phyloP scores from a whole-genome alignment of 2,888 invertebrate genomes.

The Calameuta pallipes region DNA sequence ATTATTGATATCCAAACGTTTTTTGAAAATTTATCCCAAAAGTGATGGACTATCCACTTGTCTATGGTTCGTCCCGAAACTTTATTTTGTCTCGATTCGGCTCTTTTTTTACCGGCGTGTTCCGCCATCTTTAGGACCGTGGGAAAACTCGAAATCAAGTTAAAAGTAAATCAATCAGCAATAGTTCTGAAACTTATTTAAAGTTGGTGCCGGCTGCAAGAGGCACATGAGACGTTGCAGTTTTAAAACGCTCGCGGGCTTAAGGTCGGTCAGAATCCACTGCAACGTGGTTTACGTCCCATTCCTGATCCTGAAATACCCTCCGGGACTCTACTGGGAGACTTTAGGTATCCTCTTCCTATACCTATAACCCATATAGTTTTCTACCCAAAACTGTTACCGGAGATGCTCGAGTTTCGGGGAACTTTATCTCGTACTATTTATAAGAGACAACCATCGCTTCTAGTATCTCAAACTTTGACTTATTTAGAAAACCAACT shows the following conservation, averaged over 20 bases:
- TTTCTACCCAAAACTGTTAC: background rate
- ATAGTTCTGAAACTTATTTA: constrained; percentile 52
- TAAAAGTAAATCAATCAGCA: constrained; percentile 60
- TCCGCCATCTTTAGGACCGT: background rate
- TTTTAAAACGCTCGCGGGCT: constrained; percentile 34
- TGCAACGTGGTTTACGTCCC: background rate
- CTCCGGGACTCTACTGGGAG: background rate
- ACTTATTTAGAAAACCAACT: background rate
- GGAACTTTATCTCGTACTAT: background rate
- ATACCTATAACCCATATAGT: background rate
- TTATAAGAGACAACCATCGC: background rate
- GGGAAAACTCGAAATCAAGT: constrained; percentile 43
- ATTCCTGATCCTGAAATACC: background rate
- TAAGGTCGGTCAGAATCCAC: constrained; percentile 25
- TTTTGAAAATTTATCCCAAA: no score
- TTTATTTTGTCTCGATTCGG: background rate
- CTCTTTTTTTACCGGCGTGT: background rate
- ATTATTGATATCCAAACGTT: no score
- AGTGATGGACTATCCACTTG: background rate
- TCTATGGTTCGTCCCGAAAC: background rate
- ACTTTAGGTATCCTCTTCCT: background rate
- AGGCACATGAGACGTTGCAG: constrained; percentile 28
- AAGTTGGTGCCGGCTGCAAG: constrained; percentile 41
- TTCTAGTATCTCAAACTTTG: background rate
- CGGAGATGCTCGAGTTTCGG: background rate